Percentiles rank a stretch among this genome's conserved stretches.
phyloP scores from a whole-genome alignment of 2,797 vertebrate genomes.

The Poeciliopsis gracilis region DNA sequence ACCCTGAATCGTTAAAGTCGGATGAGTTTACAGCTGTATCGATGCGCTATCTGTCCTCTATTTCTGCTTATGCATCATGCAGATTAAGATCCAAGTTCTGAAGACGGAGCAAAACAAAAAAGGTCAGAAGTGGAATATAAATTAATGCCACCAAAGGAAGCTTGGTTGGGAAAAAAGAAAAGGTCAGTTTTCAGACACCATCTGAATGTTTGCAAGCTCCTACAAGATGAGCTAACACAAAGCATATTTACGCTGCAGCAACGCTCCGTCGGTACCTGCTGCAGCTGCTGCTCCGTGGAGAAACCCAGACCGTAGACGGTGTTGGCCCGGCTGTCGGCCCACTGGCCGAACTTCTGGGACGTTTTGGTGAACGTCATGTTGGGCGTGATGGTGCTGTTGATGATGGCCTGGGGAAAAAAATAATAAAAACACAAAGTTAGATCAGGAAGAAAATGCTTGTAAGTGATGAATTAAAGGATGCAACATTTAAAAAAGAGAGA shows the following conservation, averaged over 20 bases:
- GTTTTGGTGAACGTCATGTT: constrained; percentile 99
- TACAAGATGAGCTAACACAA: not conserved
- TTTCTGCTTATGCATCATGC: not conserved
- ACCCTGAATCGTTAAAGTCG: not conserved
- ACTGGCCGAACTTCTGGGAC: constrained; percentile 97
- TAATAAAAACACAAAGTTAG: not conserved
- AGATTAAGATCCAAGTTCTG: not conserved
- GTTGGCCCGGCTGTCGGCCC: constrained; percentile 96
- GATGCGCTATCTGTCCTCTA: not conserved
- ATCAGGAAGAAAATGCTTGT: not conserved
- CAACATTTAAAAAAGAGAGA: not conserved
- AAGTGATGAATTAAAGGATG: not conserved
- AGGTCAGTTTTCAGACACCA: not conserved
- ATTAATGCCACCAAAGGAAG: constrained; percentile 1
- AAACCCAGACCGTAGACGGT: constrained; percentile 95
- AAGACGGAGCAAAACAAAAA: not conserved
- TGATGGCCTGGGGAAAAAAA: constrained; percentile 85
- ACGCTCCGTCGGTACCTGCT: constrained; percentile 81
- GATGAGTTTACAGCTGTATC: not conserved
- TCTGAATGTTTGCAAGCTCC: not conserved
- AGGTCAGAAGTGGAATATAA: constrained; percentile 1
- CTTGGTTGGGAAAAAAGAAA: not conserved
- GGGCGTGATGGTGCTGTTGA: constrained; percentile 97
- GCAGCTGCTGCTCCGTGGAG: constrained; percentile 91
- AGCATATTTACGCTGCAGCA: not conserved